Percentiles rank a stretch among this genome's conserved stretches.
Conservation (phyloP, 1,140 invertebrate genomes). For the Oryzaephilus surinamensis region DNA sequence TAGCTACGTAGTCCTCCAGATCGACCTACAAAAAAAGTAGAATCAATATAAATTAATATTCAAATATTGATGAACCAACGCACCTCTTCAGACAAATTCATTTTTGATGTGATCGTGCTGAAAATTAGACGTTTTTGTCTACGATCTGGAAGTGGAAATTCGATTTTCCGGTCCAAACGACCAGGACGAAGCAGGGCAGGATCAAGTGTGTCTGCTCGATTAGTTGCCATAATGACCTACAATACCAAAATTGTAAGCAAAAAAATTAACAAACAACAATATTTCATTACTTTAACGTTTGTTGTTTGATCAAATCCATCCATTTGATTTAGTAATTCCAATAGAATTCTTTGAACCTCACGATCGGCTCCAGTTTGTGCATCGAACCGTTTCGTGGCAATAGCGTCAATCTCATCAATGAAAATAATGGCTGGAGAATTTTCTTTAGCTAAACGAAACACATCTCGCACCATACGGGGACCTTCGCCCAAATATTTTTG, state of each 20-base stretch:
- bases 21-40: constrained; percentile 56
- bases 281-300: constrained; percentile 93
- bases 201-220: constrained; percentile 95
- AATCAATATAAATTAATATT: background rate
- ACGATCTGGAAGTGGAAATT: constrained; percentile 96
- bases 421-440: constrained; percentile 99
- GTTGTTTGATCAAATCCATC: constrained; percentile 99
- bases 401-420: constrained; percentile 98
- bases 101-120: constrained; percentile 94
- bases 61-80: constrained; percentile 2
- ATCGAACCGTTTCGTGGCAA: constrained; percentile 97
- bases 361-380: constrained; percentile 98
- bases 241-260: constrained; percentile 17
- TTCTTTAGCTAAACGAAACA: constrained; percentile 97
- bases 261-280: background rate
- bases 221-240: constrained; percentile 99
- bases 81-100: constrained; percentile 97
- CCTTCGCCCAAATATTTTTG: constrained; percentile 99
- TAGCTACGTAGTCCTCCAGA: constrained; percentile 95
- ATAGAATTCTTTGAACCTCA: constrained; percentile 95
- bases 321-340: constrained; percentile 99
- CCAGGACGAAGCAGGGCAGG: constrained; percentile 94
- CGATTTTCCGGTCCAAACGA: constrained; percentile 96
- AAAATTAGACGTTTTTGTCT: constrained; percentile 97
- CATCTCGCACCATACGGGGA: constrained; percentile 97